A percentile compares a stretch with the other conserved stretches of the same genome.
Conservation (phyloP, 2,797 vertebrate species). For the Cossypha heuglini region DNA sequence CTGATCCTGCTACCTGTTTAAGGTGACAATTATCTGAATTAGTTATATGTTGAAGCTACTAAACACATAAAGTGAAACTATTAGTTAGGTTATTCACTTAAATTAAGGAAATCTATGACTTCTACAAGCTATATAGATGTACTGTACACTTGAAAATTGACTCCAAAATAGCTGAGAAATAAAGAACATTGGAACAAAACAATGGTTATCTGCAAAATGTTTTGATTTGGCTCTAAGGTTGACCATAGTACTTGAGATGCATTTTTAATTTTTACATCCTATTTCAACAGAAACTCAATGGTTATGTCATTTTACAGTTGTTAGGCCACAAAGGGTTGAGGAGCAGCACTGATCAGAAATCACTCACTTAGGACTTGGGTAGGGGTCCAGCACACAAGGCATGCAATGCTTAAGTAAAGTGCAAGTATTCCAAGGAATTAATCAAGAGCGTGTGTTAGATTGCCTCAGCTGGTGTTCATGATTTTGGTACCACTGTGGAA, state of each 20-base stretch:
- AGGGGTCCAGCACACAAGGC: background rate
- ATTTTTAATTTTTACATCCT: background rate
- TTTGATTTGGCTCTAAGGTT: background rate
- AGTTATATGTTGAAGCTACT: background rate
- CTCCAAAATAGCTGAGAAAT: background rate
- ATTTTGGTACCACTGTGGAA: background rate
- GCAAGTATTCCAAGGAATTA: background rate
- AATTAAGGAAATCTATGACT: background rate
- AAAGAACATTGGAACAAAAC: background rate
- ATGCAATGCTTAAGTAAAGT: background rate
- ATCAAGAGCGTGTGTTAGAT: accelerated
- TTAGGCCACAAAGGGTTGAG: background rate
- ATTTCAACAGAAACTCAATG: background rate
- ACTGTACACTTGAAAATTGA: background rate
- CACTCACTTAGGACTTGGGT: background rate
- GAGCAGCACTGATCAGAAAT: background rate
- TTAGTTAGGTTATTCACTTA: background rate
- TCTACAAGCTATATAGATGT: background rate
- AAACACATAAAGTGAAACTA: background rate
- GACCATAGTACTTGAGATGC: background rate
- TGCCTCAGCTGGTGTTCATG: background rate
- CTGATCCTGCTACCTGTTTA: background rate
- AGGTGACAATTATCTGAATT: background rate
- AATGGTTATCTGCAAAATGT: background rate
- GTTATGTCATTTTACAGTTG: background rate